phyloP scores from a whole-genome alignment of 2,797 vertebrate genomes.

The Monodelphis domestica region DNA sequence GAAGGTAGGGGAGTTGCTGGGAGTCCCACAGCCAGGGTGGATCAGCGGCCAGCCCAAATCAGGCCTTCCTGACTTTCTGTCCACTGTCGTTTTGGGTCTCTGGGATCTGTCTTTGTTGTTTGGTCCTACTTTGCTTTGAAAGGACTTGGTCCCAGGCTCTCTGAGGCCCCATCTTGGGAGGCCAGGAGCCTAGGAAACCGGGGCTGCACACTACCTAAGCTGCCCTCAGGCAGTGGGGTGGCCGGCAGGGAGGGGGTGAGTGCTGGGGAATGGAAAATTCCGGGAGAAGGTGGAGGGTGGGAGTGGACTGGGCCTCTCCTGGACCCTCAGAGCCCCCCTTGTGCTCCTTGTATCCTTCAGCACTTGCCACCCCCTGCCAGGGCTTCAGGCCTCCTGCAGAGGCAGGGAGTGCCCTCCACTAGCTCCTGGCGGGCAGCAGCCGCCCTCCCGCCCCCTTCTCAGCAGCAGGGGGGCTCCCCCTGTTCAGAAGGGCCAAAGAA shows the following conservation, averaged over 20 bases:
- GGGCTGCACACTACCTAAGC: not conserved
- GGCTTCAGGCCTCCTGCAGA: slow-evolving; percentile 55
- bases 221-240: not conserved
- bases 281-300: not conserved
- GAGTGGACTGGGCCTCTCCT: not conserved
- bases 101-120: not conserved
- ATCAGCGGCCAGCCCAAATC: not conserved
- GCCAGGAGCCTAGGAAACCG: not conserved
- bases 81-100: not conserved
- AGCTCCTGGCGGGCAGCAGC: slow-evolving; percentile 50
- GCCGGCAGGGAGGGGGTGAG: not conserved
- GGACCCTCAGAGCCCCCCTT: not conserved
- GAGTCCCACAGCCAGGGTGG: not conserved
- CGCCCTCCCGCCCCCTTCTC: slow-evolving; percentile 31
- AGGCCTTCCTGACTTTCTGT: not conserved
- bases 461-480: slow-evolving; percentile 72
- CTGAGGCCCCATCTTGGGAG: not conserved
- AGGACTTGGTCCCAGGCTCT: too few relatives aligned
- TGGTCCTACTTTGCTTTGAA: not conserved
- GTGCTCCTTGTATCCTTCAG: not conserved
- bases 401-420: slow-evolving; percentile 54
- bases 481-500: slow-evolving; percentile 78
- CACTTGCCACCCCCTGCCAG: slow-evolving; percentile 36
- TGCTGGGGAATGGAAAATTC: not conserved
- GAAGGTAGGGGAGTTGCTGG: not conserved